Evolutionary conservation across 1,140 invertebrate species (phyloP).

Genomic region (Bombus huntii): DNA sequence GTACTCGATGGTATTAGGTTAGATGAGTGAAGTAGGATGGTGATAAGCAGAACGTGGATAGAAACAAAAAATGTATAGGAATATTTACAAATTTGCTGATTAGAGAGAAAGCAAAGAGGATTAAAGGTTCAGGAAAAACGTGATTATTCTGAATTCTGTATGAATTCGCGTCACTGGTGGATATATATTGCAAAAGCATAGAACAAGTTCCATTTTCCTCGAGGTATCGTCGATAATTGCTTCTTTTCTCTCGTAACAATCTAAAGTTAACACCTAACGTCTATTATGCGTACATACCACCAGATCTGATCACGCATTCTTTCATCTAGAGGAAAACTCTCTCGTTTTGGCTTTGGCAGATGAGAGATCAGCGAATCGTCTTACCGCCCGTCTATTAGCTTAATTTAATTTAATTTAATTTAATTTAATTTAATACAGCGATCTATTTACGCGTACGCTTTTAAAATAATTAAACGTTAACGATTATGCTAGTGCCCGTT

Average conservation of each 20-base stretch:
- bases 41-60: slow-evolving; percentile 29
- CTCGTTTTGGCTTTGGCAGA: slow-evolving; percentile 63
- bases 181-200: slow-evolving; percentile 56
- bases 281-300: slow-evolving; percentile 61
- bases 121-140: neutral
- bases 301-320: slow-evolving; percentile 33
- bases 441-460: slow-evolving; percentile 39
- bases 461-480: slow-evolving; percentile 30
- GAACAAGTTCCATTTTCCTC: slow-evolving; percentile 40
- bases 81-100: slow-evolving; percentile 76
- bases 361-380: slow-evolving; percentile 69
- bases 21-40: slow-evolving; percentile 50
- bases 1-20: slow-evolving; percentile 69
- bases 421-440: slow-evolving; percentile 47
- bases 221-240: slow-evolving; percentile 45
- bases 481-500: slow-evolving; percentile 57
- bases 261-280: slow-evolving; percentile 53
- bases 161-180: slow-evolving; percentile 39
- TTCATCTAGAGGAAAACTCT: slow-evolving; percentile 38
- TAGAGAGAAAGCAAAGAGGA: slow-evolving; percentile 23
- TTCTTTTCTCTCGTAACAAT: slow-evolving; percentile 68
- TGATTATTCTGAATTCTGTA: neutral
- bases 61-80: slow-evolving; percentile 51
- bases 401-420: slow-evolving; percentile 56
- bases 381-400: slow-evolving; percentile 51